These are phyloP conservation scores for Seira sanloemensis DNA, from an alignment of 2,888 invertebrate genomes.

Conservation along the genomic window DNA sequence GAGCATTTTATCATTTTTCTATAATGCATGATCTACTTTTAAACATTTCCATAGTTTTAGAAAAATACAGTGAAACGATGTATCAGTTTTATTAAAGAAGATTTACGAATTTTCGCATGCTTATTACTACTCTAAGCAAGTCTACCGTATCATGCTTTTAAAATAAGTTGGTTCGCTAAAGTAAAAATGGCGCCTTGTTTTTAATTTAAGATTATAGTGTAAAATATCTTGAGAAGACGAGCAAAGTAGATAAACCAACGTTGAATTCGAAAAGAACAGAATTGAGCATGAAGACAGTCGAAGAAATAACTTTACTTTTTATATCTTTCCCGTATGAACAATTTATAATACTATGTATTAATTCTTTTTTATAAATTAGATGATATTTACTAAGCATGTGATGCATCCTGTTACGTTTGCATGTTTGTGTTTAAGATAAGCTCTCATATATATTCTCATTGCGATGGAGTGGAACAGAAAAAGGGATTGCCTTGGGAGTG, in stretches of 20 bases:
- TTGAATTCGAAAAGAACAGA: too few species aligned
- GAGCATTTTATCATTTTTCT: too few species aligned
- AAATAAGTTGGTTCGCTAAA: not conserved
- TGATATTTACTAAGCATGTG: too few species aligned
- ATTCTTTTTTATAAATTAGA: too few species aligned
- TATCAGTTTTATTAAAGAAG: not conserved
- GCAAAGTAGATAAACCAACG: too few species aligned
- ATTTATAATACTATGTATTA: not conserved
- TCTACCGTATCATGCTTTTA: not conserved
- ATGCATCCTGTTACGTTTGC: not conserved
- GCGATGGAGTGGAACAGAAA: conserved; percentile 59
- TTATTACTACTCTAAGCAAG: not conserved
- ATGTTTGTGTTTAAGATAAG: not conserved
- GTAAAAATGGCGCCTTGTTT: not conserved
- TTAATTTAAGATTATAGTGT: too few species aligned
- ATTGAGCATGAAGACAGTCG: not conserved
- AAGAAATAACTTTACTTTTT: not conserved
- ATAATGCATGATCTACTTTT: not conserved
- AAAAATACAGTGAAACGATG: too few species aligned
- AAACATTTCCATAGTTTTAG: not conserved
- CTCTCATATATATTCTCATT: too few species aligned
- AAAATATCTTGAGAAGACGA: too few species aligned
- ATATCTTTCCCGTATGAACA: not conserved
- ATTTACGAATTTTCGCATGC: not conserved
- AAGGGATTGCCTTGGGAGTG: conserved; percentile 60